Conservation (phyloP, 2,113 vertebrate species). For the Mobula hypostoma region DNA sequence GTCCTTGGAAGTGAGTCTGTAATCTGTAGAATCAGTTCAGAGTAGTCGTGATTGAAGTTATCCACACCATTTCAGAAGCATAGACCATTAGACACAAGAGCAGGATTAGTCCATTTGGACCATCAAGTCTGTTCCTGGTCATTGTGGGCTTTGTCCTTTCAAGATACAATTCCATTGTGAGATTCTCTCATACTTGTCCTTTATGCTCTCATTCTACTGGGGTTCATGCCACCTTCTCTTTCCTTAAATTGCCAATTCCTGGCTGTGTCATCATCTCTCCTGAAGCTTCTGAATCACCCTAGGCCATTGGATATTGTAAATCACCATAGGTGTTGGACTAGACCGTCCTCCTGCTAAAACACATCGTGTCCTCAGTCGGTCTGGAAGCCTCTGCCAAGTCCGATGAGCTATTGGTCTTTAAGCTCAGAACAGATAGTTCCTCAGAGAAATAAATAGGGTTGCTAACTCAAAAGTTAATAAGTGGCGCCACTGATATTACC, state of each 20-base stretch:
- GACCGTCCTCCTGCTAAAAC: neutral
- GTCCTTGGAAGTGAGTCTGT: no score
- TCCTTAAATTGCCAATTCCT: neutral
- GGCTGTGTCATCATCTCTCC: neutral
- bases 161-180: neutral
- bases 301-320: neutral
- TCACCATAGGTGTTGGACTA: neutral
- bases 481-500: neutral
- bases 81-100: no score
- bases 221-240: no score
- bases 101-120: no score
- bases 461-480: neutral
- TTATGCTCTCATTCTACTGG: no score
- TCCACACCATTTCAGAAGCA: no score
- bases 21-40: no score
- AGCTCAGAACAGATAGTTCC: neutral
- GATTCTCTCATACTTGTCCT: neutral
- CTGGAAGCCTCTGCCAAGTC: neutral
- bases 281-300: neutral
- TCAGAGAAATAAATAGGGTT: neutral
- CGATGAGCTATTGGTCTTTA: neutral
- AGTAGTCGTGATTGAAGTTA: no score
- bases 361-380: neutral
- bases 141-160: neutral
- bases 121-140: no score